phyloP scores from a whole-genome alignment of 2,888 invertebrate species.

The Muschampia plurimacula region DNA sequence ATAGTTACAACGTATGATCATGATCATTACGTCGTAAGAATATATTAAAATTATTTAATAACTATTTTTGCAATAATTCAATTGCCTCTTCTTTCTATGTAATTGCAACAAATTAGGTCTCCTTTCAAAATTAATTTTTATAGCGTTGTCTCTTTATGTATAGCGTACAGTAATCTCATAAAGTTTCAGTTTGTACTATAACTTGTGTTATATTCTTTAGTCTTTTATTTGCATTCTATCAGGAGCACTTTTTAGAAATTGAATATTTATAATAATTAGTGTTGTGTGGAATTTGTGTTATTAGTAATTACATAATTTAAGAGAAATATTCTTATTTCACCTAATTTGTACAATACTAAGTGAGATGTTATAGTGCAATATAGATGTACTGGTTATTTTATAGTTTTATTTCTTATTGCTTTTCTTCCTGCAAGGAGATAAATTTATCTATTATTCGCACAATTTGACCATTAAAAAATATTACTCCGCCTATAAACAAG shows the following conservation, averaged over 20 bases:
- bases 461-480: too few species aligned
- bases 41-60: constrained; percentile 7
- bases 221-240: constrained; percentile 1
- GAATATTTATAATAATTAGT: constrained; percentile 53
- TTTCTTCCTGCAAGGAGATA: neutral
- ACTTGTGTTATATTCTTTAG: too few species aligned
- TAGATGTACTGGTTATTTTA: constrained; percentile 82
- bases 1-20: too few species aligned
- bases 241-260: constrained; percentile 61
- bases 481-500: too few species aligned
- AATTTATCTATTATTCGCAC: too few species aligned
- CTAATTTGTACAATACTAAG: constrained; percentile 80
- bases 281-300: constrained; percentile 59
- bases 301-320: constrained; percentile 41
- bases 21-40: neutral
- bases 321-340: constrained; percentile 57
- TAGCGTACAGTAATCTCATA: neutral
- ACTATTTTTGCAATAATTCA: constrained; percentile 22
- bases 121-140: constrained; percentile 11
- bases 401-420: constrained; percentile 46
- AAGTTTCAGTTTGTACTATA: neutral
- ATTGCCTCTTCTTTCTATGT: constrained; percentile 18
- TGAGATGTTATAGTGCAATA: constrained; percentile 85
- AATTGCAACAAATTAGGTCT: constrained; percentile 20
- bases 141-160: neutral